Conservation (phyloP, 53 echinoderm and acorn worm species). For the Henricia sp. region DNA sequence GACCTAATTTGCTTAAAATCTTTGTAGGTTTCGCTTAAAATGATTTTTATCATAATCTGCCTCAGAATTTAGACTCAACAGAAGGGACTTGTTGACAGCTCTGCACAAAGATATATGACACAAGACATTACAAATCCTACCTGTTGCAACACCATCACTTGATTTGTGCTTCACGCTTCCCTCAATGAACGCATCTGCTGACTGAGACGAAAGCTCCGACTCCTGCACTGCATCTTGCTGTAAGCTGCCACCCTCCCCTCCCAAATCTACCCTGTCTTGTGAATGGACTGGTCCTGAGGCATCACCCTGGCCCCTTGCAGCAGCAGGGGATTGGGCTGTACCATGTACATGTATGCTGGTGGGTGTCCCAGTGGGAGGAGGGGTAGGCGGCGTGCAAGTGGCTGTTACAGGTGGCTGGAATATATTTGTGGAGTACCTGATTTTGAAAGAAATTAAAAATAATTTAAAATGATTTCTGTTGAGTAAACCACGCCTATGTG, state of each 20-base stretch:
- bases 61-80: too few relatives aligned
- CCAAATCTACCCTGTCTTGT: constrained; percentile 19
- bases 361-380: background rate
- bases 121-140: too few relatives aligned
- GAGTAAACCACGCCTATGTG: too few relatives aligned
- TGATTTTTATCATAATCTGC: too few relatives aligned
- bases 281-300: constrained; percentile 15
- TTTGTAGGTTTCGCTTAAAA: too few relatives aligned
- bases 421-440: constrained; percentile 91
- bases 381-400: constrained; percentile 33
- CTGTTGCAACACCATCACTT: constrained; percentile 53
- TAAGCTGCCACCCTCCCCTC: background rate
- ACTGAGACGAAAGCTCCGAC: constrained; percentile 30
- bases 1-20: too few relatives aligned
- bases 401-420: constrained; percentile 86
- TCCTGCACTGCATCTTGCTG: constrained; percentile 28
- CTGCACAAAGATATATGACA: too few relatives aligned
- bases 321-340: constrained; percentile 3
- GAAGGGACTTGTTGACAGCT: too few relatives aligned
- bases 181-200: background rate
- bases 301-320: constrained; percentile 44
- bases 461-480: too few relatives aligned
- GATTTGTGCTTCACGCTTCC: constrained; percentile 9
- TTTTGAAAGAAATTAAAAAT: too few relatives aligned
- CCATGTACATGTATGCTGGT: constrained; percentile 18